Evolutionary conservation across 2,113 vertebrate species (phyloP).

Genomic region (Pachyramphus minor): DNA sequence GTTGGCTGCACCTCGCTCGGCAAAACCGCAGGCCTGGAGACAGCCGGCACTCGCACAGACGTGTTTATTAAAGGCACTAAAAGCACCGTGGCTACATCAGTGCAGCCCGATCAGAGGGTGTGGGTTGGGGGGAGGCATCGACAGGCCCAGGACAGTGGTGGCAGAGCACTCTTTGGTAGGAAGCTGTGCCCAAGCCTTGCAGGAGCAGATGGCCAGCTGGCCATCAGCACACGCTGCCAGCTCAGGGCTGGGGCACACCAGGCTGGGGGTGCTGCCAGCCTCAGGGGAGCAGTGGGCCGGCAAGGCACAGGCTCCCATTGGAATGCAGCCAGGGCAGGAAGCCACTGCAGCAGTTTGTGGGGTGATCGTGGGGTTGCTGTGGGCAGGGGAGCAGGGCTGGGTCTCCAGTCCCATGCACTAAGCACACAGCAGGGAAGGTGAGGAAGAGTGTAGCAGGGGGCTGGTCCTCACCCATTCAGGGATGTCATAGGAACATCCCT

Average conservation of each 20-base stretch:
- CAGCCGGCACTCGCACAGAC: neutral
- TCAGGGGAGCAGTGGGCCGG: neutral
- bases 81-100: slow-evolving; percentile 55
- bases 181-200: neutral
- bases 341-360: neutral
- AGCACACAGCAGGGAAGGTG: neutral
- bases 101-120: neutral
- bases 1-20: rapidly evolving
- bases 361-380: neutral
- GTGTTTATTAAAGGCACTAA: slow-evolving; percentile 66
- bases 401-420: neutral
- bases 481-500: neutral
- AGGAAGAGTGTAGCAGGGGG: neutral
- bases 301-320: rapidly evolving
- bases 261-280: neutral
- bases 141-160: neutral
- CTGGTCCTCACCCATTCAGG: neutral
- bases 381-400: neutral
- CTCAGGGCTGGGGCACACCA: rapidly evolving
- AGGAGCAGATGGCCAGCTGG: neutral
- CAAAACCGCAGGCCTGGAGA: neutral
- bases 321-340: rapidly evolving
- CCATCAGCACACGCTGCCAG: neutral
- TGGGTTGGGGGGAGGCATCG: neutral
- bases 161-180: slow-evolving; percentile 13